These are phyloP conservation scores for Huso huso DNA, from an alignment of 2,797 vertebrate species.

Conservation along the genomic window DNA sequence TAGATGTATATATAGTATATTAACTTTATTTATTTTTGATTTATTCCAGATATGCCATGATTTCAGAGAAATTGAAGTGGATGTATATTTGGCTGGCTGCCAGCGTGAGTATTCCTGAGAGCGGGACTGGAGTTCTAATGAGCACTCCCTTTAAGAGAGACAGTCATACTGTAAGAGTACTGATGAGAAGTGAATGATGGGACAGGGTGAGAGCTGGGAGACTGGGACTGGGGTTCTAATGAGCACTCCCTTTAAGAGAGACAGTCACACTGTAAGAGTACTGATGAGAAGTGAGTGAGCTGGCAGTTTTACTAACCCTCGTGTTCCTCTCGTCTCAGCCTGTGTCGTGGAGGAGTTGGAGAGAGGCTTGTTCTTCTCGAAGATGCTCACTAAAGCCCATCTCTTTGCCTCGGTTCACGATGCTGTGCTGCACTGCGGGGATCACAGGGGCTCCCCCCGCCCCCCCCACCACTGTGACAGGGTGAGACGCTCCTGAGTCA, in stretches of 20 bases:
- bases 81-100: conserved; percentile 78
- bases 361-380: conserved; percentile 71
- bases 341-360: conserved; percentile 75
- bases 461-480: conserved; percentile 31
- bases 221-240: no score
- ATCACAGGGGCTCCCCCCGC: conserved; percentile 33
- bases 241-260: neutral
- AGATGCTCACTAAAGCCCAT: conserved; percentile 65
- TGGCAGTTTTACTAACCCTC: no score
- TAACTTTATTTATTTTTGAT: neutral
- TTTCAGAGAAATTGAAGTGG: conserved; percentile 83
- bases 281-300: no score
- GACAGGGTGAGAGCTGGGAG: no score
- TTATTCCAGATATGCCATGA: conserved; percentile 77
- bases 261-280: neutral
- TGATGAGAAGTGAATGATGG: no score
- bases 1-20: neutral
- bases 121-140: no score
- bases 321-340: conserved; percentile 41
- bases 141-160: no score
- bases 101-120: conserved; percentile 56
- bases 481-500: conserved; percentile 33
- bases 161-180: no score
- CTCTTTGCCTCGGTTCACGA: conserved; percentile 80
- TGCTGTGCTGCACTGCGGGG: conserved; percentile 63